Evolutionary conservation across 2,113 vertebrate species (phyloP).

Genomic region (Naja naja): DNA sequence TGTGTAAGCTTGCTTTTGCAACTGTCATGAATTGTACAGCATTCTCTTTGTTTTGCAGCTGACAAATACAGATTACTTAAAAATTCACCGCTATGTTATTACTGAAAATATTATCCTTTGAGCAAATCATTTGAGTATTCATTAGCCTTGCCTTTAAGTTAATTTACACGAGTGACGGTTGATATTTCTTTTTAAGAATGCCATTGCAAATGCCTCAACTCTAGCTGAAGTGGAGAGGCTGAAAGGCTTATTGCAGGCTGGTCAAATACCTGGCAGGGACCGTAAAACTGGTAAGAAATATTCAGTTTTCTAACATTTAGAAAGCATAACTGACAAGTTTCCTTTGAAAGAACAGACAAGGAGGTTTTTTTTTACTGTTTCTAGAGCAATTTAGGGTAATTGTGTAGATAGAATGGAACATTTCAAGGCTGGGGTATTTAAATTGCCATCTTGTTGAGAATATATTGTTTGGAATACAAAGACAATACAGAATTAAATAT

Average conservation of each 20-base stretch:
- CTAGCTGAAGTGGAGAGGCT: constrained; percentile 92
- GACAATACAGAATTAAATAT: not conserved
- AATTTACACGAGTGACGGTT: not conserved
- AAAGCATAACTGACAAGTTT: not conserved
- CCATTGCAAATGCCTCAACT: constrained; percentile 90
- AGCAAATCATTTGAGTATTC: not conserved
- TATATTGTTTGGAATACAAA: not conserved
- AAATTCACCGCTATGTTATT: not conserved
- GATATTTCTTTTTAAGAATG: constrained; percentile 70
- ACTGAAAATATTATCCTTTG: not conserved
- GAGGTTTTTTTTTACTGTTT: not conserved
- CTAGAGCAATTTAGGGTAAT: not conserved
- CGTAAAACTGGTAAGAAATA: constrained; percentile 75
- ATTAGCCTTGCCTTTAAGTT: not conserved
- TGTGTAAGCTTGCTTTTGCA: not conserved
- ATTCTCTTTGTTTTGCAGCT: not conserved
- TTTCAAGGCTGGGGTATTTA: not conserved
- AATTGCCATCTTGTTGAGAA: not conserved
- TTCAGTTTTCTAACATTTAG: rapidly evolving
- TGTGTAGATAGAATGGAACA: not conserved
- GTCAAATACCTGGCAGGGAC: constrained; percentile 92
- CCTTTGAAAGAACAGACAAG: not conserved
- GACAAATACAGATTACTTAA: not conserved
- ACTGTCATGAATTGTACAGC: no score
- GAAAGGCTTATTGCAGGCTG: constrained; percentile 90